Conservation (phyloP, 2,113 vertebrate species). For the Aegypius monachus region DNA sequence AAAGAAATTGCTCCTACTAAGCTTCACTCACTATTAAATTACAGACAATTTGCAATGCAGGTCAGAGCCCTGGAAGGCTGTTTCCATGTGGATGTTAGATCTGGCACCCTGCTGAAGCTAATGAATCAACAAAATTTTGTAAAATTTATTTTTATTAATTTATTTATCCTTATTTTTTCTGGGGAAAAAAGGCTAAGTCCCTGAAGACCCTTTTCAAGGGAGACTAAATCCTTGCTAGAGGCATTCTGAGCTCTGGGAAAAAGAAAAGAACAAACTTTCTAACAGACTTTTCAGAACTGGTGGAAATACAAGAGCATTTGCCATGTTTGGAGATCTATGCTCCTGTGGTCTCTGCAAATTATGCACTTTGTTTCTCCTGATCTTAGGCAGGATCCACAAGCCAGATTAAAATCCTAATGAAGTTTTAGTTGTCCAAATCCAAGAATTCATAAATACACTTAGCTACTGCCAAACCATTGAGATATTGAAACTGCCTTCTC, state of each 20-base stretch:
- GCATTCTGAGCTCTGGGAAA: not conserved
- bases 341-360: not conserved
- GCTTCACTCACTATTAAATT: not conserved
- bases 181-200: not conserved
- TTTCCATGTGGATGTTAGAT: not conserved
- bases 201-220: not conserved
- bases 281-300: not conserved
- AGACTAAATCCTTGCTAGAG: not conserved
- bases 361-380: not conserved
- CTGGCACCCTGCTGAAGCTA: not conserved
- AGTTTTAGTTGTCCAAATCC: not conserved
- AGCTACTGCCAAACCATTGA: not conserved
- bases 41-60: not conserved
- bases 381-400: not conserved
- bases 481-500: not conserved
- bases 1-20: not conserved
- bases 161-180: not conserved
- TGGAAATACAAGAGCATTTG: not conserved
- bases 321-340: not conserved
- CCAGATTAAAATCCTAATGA: not conserved
- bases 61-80: not conserved
- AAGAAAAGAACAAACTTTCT: not conserved
- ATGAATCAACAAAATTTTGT: not conserved
- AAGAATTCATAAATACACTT: not conserved
- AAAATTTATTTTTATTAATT: not conserved